A percentile compares a stretch with the other conserved stretches of the same genome.
Conservation (phyloP, 2,888 invertebrate genomes). For the Andrena haemorrhoa region DNA sequence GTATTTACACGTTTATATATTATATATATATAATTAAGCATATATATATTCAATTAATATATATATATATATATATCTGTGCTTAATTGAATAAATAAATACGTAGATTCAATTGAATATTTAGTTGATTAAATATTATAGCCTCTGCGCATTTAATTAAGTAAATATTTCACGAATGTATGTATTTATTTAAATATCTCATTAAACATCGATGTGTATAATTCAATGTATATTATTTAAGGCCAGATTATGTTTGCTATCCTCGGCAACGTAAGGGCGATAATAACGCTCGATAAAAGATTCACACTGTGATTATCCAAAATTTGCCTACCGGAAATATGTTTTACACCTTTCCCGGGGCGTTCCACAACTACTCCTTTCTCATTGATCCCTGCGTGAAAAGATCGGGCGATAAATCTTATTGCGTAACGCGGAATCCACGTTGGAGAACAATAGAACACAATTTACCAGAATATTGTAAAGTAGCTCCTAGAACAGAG, state of each 20-base stretch:
- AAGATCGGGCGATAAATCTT: conserved; percentile 1
- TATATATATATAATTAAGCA: neutral
- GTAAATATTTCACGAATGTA: neutral
- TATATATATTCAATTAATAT: conserved; percentile 8
- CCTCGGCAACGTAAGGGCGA: conserved; percentile 90
- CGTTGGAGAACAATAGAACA: neutral
- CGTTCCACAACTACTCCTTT: conserved; percentile 90
- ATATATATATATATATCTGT: conserved; percentile 1
- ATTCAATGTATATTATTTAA: conserved; percentile 22
- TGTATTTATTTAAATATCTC: conserved; percentile 9
- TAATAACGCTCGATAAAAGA: conserved; percentile 91
- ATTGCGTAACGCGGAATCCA: neutral
- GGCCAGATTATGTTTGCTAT: conserved; percentile 88
- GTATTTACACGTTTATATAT: neutral
- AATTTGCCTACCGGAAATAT: conserved; percentile 91
- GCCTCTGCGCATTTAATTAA: neutral
- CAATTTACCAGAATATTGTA: conserved; percentile 92
- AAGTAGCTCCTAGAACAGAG: conserved; percentile 93
- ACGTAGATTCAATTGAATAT: conserved; percentile 1
- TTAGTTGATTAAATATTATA: neutral
- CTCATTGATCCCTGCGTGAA: conserved; percentile 88
- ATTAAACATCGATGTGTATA: conserved; percentile 1
- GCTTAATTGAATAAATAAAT: conserved; percentile 15
- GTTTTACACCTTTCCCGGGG: conserved; percentile 89
- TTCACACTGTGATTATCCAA: conserved; percentile 96